Evolutionary conservation across 2,113 vertebrate species (phyloP).

Genomic region (Colistium nudipinnis): DNA sequence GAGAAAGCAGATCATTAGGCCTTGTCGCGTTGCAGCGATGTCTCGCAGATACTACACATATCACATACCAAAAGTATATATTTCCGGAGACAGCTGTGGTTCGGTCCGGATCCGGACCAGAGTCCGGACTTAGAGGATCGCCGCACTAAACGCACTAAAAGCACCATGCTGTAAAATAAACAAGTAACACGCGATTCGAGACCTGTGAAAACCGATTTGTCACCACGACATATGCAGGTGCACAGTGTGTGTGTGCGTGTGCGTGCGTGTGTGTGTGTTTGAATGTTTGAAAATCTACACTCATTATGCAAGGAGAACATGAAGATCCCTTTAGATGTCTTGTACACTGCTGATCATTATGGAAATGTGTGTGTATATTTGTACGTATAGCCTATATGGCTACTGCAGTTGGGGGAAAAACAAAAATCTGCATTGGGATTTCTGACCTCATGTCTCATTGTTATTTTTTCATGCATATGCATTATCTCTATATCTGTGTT

Average conservation of each 20-base stretch:
- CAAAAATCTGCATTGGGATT: neutral
- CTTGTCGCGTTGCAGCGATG: no score
- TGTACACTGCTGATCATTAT: neutral
- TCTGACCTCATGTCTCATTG: neutral
- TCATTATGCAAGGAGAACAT: neutral
- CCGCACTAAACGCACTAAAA: neutral
- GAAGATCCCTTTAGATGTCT: neutral
- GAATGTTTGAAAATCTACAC: neutral
- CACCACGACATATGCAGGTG: neutral
- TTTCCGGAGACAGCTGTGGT: no score
- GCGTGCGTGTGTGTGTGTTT: neutral
- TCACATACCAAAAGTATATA: no score
- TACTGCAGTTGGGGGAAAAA: no score
- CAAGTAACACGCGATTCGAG: neutral
- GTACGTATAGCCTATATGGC: neutral
- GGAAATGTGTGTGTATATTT: constrained; percentile 2
- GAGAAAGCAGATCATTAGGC: no score
- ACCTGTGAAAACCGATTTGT: neutral
- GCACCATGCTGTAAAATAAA: neutral
- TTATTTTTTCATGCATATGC: constrained; percentile 11
- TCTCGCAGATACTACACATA: no score
- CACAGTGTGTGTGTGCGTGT: neutral
- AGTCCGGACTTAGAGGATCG: neutral
- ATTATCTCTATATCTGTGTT: constrained; percentile 21
- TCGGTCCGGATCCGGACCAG: no score